Evolutionary conservation across 2,888 invertebrate species (phyloP).

Genomic region (Kryphioiulus occultus): DNA sequence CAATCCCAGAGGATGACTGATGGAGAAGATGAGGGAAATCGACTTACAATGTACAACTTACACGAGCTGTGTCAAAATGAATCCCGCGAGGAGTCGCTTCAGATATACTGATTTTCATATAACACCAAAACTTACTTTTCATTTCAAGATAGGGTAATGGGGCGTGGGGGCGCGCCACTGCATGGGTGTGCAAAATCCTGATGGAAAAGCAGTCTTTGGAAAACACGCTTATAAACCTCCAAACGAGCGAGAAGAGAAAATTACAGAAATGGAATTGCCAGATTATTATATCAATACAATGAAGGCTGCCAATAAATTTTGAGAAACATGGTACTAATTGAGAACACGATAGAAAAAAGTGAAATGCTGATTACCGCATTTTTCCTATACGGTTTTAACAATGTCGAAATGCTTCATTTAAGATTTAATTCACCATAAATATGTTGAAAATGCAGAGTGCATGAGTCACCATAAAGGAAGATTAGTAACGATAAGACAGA

Average conservation of each 20-base stretch:
- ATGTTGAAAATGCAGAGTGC: no score
- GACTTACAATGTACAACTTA: constrained; percentile 26
- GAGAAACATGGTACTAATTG: neutral
- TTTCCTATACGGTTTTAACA: no score
- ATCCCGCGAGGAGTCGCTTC: constrained; percentile 46
- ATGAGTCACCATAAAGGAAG: no score
- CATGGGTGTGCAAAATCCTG: neutral
- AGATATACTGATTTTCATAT: constrained; percentile 45
- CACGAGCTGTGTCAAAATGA: constrained; percentile 45
- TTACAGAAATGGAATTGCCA: neutral
- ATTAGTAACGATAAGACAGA: no score
- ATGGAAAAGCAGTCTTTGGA: neutral
- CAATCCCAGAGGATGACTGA: constrained; percentile 35
- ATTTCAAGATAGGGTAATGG: constrained; percentile 45
- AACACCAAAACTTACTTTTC: constrained; percentile 46
- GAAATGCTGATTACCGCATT: neutral
- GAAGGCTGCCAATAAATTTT: neutral
- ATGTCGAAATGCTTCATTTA: no score
- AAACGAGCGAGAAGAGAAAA: neutral
- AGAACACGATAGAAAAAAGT: neutral
- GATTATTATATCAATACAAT: neutral
- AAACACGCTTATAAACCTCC: neutral
- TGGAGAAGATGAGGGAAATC: constrained; percentile 31
- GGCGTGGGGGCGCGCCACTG: neutral
- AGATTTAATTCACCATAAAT: neutral